Evolutionary conservation across 2,888 invertebrate genomes (phyloP), one percentile per base, ranked within the genome.

Genomic region (Epinotia ramella): DNA sequence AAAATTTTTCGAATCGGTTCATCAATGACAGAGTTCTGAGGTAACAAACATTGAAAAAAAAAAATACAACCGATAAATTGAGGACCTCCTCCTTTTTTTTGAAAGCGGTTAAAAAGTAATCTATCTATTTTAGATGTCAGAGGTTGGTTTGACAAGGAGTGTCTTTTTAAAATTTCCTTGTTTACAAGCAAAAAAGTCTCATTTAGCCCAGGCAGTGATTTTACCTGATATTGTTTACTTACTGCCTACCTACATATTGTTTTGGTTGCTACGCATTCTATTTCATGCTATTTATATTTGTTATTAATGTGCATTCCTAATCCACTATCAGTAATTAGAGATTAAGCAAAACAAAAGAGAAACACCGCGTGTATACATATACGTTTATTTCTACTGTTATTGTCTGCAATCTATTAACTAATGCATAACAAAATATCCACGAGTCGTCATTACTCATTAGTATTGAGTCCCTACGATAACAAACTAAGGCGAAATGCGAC

Each of bases 261-360:
- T 40, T 49, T 49, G 16, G 0, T 16, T 16, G 4, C 13, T 16
- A 0, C 89, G 94, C 57, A 24, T 69, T 40, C 59, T 1, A n/a
- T 24, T n/a, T 40, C 40, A 57, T 33, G n/a, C 33, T 18, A 57
- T 18, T 40, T 67, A 57, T 20, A 9, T 40, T 68, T 2, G 56
- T n/a, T 44, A 20, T 68, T 68, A 12, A n/a, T 67, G 18, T 59
- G 16, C 59, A 4, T 7, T 18, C n/a, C 9, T 57, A 68, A 69
- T 69, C 44, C 44, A 11, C 5, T 28, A n/a, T 24, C 28, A 28
- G 44, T 69, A 60, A 46, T 20, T 46, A 69, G 59, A 2, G n/a
- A 60, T 69, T 60, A 60, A 16, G 59, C n/a, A 11, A 70, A 49
- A 28, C 28, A 33, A 18, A 18, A 12, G n/a, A 24, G 24, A 68